phyloP scores from a whole-genome alignment of 2,888 invertebrate genomes.

The Acrobasis repandana region DNA sequence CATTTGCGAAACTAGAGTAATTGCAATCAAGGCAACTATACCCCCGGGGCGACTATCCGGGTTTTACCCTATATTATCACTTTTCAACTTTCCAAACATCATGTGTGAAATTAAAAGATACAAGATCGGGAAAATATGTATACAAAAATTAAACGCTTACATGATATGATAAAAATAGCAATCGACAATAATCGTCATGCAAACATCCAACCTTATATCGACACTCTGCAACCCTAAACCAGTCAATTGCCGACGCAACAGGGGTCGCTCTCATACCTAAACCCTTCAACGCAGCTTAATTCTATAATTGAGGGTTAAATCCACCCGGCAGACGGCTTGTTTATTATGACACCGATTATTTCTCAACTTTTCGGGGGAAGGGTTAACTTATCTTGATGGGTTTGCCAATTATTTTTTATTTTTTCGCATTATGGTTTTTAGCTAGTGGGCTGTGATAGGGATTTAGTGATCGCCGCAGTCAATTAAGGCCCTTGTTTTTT shows the following conservation, averaged over 20 bases:
- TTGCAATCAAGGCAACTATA: too few relatives aligned
- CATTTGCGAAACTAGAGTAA: too few relatives aligned
- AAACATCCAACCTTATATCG: conserved; percentile 7
- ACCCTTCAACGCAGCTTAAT: conserved; percentile 78
- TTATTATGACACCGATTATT: conserved; percentile 71
- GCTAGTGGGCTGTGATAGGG: background rate
- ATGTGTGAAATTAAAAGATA: too few relatives aligned
- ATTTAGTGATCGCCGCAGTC: background rate
- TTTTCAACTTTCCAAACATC: too few relatives aligned
- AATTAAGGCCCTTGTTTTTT: conserved; percentile 1
- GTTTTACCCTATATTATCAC: too few relatives aligned
- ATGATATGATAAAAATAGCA: too few relatives aligned
- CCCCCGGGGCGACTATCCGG: too few relatives aligned
- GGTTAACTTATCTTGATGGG: conserved; percentile 57
- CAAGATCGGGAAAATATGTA: too few relatives aligned
- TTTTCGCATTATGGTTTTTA: conserved; percentile 13
- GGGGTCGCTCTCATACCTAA: conserved; percentile 47
- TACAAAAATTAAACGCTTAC: too few relatives aligned
- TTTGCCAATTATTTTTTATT: conserved; percentile 30
- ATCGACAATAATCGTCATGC: conserved; percentile 23
- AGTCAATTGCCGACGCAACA: conserved; percentile 54
- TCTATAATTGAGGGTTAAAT: conserved; percentile 82
- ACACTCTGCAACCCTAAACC: conserved; percentile 38
- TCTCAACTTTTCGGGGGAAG: conserved; percentile 40
- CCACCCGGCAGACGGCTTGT: conserved; percentile 66